Evolutionary conservation across 1,140 invertebrate species (phyloP).

Genomic region (Lasioglossum baleicum): DNA sequence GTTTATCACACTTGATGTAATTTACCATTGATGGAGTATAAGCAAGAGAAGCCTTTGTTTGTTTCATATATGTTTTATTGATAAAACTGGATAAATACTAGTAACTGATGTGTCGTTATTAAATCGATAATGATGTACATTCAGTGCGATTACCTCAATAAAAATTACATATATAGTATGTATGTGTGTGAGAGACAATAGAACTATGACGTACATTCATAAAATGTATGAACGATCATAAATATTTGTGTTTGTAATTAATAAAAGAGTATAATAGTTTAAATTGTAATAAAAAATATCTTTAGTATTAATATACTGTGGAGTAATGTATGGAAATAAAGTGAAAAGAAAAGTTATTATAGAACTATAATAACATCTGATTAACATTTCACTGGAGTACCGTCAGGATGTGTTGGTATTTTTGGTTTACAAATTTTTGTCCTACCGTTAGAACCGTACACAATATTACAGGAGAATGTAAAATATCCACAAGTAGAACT

Average conservation of each 20-base stretch:
- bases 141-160: constrained; percentile 51
- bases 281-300: constrained; percentile 42
- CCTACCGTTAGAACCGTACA: constrained; percentile 87
- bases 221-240: constrained; percentile 34
- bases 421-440: constrained; percentile 91
- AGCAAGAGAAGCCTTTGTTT: constrained; percentile 36
- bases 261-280: constrained; percentile 26
- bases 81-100: constrained; percentile 58
- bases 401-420: constrained; percentile 81
- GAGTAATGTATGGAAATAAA: constrained; percentile 38
- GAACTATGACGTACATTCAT: constrained; percentile 28
- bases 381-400: constrained; percentile 79
- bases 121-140: constrained; percentile 44
- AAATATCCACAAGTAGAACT: constrained; percentile 92
- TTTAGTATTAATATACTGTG: constrained; percentile 33
- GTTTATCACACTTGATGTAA: constrained; percentile 44
- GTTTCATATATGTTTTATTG: constrained; percentile 58
- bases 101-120: constrained; percentile 42
- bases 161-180: constrained; percentile 41
- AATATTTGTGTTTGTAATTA: constrained; percentile 37
- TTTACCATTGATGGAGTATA: constrained; percentile 25
- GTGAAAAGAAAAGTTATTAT: constrained; percentile 4
- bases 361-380: constrained; percentile 3
- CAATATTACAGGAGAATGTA: constrained; percentile 89
- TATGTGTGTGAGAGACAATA: constrained; percentile 30